phyloP scores from a whole-genome alignment of 2,113 vertebrate genomes.

The Rhabdornis inornatus region DNA sequence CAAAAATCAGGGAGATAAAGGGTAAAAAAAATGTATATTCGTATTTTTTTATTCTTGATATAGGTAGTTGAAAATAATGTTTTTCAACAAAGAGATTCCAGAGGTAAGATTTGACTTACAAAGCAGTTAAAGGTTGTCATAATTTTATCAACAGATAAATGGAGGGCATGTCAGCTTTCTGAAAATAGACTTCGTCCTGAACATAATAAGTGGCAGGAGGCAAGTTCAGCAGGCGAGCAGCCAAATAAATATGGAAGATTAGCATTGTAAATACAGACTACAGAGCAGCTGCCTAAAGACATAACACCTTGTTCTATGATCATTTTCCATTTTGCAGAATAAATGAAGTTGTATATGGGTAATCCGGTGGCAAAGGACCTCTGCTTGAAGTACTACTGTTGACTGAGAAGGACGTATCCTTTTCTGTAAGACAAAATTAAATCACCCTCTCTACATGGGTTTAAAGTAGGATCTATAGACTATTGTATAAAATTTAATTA shows the following conservation, averaged over 20 bases:
- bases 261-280: neutral
- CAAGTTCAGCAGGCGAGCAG: neutral
- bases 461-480: neutral
- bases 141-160: neutral
- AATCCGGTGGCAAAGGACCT: neutral
- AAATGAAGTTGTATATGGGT: neutral
- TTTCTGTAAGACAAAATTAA: neutral
- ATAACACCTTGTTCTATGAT: neutral
- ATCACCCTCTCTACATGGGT: neutral
- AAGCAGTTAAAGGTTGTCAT: neutral
- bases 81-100: neutral
- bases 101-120: neutral
- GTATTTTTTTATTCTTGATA: neutral
- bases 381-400: neutral
- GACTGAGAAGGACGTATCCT: neutral
- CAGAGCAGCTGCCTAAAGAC: neutral
- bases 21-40: neutral
- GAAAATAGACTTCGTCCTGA: neutral
- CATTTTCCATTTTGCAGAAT: neutral
- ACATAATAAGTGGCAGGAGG: neutral
- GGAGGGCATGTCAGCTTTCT: neutral
- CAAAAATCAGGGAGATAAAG: neutral
- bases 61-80: neutral
- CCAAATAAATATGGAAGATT: neutral
- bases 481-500: neutral